These are phyloP conservation scores for Onychostruthus taczanowskii DNA, from an alignment of 2,113 vertebrate genomes.

Conservation along the genomic window DNA sequence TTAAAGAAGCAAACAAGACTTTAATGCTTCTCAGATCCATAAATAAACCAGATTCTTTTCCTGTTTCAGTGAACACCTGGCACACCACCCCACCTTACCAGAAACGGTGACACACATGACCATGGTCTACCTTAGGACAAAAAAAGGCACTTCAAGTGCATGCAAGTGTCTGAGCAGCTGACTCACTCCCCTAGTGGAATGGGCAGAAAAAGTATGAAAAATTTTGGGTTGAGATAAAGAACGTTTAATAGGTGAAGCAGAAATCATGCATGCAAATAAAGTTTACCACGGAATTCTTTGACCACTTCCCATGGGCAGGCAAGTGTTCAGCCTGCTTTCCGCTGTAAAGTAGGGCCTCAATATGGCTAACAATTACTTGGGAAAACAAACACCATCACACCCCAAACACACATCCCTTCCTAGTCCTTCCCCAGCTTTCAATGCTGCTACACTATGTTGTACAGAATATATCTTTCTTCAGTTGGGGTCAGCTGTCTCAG, in stretches of 20 bases:
- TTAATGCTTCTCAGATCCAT: neutral
- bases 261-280: neutral
- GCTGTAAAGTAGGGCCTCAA: neutral
- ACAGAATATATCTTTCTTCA: neutral
- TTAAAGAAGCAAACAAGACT: neutral
- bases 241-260: neutral
- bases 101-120: neutral
- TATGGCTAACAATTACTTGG: too few species aligned
- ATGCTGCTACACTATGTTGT: fast-evolving
- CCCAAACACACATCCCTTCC: neutral
- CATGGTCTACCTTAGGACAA: neutral
- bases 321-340: neutral
- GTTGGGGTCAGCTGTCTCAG: neutral
- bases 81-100: neutral
- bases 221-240: neutral
- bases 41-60: neutral
- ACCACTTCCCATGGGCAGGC: neutral
- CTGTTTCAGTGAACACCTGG: neutral
- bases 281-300: neutral
- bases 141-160: neutral
- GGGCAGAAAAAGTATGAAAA: neutral
- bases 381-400: neutral
- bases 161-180: neutral
- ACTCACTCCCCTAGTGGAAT: neutral
- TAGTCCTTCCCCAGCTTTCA: neutral